A percentile compares a stretch with the other conserved stretches of the same genome.
These are phyloP conservation scores for Myotis myotis DNA, from an alignment of 2,797 vertebrate species.

Conservation along the genomic window DNA sequence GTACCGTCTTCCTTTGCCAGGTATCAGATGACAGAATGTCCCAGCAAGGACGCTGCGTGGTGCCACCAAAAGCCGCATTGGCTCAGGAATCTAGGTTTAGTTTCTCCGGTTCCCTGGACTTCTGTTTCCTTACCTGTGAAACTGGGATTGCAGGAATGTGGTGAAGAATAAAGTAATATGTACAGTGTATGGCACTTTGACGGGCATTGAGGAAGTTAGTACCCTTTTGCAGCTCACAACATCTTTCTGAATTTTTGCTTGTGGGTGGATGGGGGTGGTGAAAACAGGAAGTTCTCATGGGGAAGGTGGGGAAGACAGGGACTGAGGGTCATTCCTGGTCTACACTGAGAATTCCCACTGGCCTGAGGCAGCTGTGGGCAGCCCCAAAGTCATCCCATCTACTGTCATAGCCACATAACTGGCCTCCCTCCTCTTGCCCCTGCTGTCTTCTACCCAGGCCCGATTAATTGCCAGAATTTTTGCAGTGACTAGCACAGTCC, in stretches of 20 bases:
- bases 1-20: conserved; percentile 8
- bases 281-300: background rate
- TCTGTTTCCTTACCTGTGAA: conserved; percentile 35
- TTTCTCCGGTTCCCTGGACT: conserved; percentile 34
- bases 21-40: conserved; percentile 53
- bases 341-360: background rate
- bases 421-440: background rate
- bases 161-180: background rate
- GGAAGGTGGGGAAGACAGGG: background rate
- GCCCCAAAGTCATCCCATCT: background rate
- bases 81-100: conserved; percentile 36
- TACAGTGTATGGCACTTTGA: background rate
- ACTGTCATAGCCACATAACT: background rate
- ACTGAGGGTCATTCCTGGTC: background rate
- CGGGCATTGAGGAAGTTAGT: background rate
- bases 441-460: background rate
- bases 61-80: background rate
- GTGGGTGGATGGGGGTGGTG: background rate
- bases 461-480: background rate
- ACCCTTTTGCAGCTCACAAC: background rate
- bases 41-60: conserved; percentile 2
- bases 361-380: background rate
- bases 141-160: background rate
- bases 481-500: background rate
- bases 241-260: background rate